A percentile compares a stretch with the other conserved stretches of the same genome.
phyloP scores from a whole-genome alignment of 2,888 invertebrate species.

The Tipula vernalis region DNA sequence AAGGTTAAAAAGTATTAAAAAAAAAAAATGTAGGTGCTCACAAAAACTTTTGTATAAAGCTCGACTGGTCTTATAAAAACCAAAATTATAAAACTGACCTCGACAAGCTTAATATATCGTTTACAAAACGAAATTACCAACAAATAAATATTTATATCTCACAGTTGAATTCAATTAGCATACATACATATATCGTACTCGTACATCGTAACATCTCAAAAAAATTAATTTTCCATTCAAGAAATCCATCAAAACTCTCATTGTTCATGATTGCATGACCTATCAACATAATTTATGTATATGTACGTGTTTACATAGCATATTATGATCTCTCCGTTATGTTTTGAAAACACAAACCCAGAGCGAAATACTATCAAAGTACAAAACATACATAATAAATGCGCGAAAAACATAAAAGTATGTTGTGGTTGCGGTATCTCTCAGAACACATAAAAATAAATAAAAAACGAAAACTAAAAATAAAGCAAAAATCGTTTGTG shows the following conservation, averaged over 20 bases:
- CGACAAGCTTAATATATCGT: too few relatives aligned
- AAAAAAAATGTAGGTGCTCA: too few relatives aligned
- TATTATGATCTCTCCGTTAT: background rate
- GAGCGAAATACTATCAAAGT: background rate
- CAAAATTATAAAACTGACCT: too few relatives aligned
- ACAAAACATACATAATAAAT: background rate
- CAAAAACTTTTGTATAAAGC: too few relatives aligned
- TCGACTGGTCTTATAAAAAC: too few relatives aligned
- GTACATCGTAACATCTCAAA: background rate
- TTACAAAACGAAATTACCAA: too few relatives aligned
- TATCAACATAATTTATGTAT: background rate
- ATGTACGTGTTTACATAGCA: background rate
- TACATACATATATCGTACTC: background rate
- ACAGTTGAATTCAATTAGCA: background rate
- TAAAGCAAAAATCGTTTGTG: background rate
- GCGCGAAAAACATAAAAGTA: background rate
- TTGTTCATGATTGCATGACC: background rate
- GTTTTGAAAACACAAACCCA: background rate
- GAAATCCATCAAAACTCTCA: background rate
- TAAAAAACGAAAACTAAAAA: background rate
- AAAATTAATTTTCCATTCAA: background rate
- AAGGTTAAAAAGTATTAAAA: too few relatives aligned
- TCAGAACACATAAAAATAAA: background rate
- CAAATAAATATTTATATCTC: background rate
- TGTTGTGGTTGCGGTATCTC: background rate